These are phyloP conservation scores for Apodemia zela DNA, from an alignment of 2,888 invertebrate species.

Conservation along the genomic window DNA sequence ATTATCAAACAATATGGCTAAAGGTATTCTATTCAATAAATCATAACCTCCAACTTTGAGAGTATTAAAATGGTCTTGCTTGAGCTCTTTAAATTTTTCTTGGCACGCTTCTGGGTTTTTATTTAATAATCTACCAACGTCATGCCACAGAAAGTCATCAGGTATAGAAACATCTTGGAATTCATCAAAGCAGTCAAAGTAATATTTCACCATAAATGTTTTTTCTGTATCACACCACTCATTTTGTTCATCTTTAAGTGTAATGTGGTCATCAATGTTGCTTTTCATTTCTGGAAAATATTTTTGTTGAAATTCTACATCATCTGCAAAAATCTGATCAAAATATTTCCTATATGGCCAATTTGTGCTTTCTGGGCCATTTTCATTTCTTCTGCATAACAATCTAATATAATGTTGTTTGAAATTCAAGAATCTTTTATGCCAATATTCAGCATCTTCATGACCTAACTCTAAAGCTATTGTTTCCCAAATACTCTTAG, in stretches of 20 bases:
- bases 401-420: constrained; percentile 65
- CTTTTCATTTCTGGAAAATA: constrained; percentile 21
- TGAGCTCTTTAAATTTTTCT: constrained; percentile 49
- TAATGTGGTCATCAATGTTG: constrained; percentile 20
- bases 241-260: constrained; percentile 27
- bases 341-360: constrained; percentile 66
- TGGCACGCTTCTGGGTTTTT: constrained; percentile 55
- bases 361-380: constrained; percentile 42
- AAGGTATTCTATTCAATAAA: constrained; percentile 46
- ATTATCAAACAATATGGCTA: constrained; percentile 59
- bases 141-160: constrained; percentile 64
- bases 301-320: constrained; percentile 52
- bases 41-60: constrained; percentile 49
- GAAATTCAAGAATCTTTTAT: constrained; percentile 63
- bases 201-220: constrained; percentile 62
- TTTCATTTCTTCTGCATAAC: constrained; percentile 47
- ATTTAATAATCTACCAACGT: constrained; percentile 60
- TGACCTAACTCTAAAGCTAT: constrained; percentile 61
- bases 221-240: constrained; percentile 57
- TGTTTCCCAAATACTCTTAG: constrained; percentile 58
- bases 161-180: constrained; percentile 65
- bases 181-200: constrained; percentile 63
- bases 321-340: constrained; percentile 59
- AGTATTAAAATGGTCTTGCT: constrained; percentile 46
- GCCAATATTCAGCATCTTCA: constrained; percentile 62